Conservation (phyloP, 2,888 invertebrate species). For the Eupeodes latifasciatus region DNA sequence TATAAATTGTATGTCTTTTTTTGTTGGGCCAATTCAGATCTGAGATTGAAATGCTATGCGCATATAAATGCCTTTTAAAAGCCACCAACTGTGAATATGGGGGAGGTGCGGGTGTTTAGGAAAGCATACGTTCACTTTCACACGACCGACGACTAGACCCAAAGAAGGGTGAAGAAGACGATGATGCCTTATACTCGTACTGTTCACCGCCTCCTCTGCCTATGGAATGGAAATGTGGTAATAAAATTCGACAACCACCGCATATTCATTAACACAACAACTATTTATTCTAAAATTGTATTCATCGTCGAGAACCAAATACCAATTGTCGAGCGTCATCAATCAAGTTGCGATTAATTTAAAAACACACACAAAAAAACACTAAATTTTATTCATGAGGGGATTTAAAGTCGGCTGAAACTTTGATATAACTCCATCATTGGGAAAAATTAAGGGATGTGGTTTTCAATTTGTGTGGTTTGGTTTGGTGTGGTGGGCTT, state of each 20-base stretch:
- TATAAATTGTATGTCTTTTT: conserved; percentile 44
- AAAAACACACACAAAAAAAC: conserved; percentile 50
- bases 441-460: conserved; percentile 48
- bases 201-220: background rate
- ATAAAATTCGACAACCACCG: conserved; percentile 75
- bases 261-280: conserved; percentile 62
- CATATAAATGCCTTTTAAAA: conserved; percentile 66
- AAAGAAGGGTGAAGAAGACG: conserved; percentile 13
- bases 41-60: conserved; percentile 73
- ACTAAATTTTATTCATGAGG: conserved; percentile 71
- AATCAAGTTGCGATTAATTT: conserved; percentile 75
- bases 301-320: conserved; percentile 69
- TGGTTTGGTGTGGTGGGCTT: conserved; percentile 31
- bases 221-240: conserved; percentile 35
- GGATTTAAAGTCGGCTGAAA: conserved; percentile 57
- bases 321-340: conserved; percentile 73
- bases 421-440: background rate
- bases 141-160: conserved; percentile 32
- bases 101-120: conserved; percentile 18
- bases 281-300: conserved; percentile 68
- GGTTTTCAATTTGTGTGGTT: conserved; percentile 73
- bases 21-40: conserved; percentile 70
- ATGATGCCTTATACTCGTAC: too few species aligned
- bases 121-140: conserved; percentile 73
- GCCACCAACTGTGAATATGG: conserved; percentile 62